phyloP scores from a whole-genome alignment of 2,888 invertebrate species.

The Drosophila limbata region DNA sequence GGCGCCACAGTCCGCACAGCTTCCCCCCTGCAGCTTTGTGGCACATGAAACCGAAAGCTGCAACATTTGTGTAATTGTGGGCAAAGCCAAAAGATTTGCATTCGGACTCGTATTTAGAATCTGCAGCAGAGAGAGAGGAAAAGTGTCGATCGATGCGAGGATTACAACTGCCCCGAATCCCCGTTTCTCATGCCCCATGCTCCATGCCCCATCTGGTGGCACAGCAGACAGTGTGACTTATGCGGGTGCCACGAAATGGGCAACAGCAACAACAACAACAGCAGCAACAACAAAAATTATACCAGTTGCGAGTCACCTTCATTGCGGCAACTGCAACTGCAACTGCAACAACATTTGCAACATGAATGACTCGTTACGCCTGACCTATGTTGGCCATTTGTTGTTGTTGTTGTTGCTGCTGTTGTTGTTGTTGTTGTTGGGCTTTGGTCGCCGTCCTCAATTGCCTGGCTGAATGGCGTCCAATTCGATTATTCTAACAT shows the following conservation, averaged over 20 bases:
- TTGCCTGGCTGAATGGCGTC: slow-evolving; percentile 80
- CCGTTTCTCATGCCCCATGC: slow-evolving; percentile 1
- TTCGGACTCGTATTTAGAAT: slow-evolving; percentile 63
- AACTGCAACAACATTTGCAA: slow-evolving; percentile 63
- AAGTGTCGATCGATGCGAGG: slow-evolving; percentile 45
- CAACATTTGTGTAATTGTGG: slow-evolving; percentile 55
- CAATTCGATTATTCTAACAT: slow-evolving; percentile 82
- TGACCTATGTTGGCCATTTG: slow-evolving; percentile 77
- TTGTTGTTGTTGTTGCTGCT: slow-evolving; percentile 43
- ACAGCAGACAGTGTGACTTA: slow-evolving; percentile 69
- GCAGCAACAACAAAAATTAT: slow-evolving; percentile 46
- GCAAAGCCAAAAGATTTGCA: slow-evolving; percentile 57
- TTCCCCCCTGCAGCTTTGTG: slow-evolving; percentile 26
- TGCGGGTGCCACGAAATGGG: slow-evolving; percentile 72
- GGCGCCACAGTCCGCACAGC: slow-evolving; percentile 59
- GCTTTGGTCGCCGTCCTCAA: slow-evolving; percentile 77
- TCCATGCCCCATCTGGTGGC: neutral
- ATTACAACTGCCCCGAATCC: slow-evolving; percentile 40
- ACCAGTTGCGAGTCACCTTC: slow-evolving; percentile 68
- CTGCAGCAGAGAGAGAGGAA: slow-evolving; percentile 10
- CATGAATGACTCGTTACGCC: slow-evolving; percentile 80
- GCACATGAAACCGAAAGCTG: slow-evolving; percentile 60
- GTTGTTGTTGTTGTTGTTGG: slow-evolving; percentile 55
- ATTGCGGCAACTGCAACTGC: slow-evolving; percentile 48
- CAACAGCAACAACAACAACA: slow-evolving; percentile 26